These are phyloP conservation scores for Silvanus unidentatus DNA, from an alignment of 2,888 invertebrate species.

Conservation along the genomic window DNA sequence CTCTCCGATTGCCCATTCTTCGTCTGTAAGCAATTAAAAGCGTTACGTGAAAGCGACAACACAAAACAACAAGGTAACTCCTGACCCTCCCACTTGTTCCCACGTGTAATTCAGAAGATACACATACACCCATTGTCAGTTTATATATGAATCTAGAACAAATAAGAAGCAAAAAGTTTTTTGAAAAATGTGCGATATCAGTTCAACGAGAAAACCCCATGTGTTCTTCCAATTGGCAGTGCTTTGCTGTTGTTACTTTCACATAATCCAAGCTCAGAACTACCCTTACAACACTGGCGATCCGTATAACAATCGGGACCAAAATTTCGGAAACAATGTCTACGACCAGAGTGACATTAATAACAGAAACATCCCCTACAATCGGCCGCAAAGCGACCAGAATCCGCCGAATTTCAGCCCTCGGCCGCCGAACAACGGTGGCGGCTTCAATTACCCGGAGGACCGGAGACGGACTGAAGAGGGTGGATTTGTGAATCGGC, in stretches of 20 bases:
- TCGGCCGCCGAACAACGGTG: constrained; percentile 6
- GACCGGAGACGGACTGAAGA: not conserved
- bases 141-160: constrained; percentile 21
- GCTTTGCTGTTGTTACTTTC: not conserved
- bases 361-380: constrained; percentile 16
- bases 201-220: constrained; percentile 27
- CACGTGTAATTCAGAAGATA: constrained; percentile 37
- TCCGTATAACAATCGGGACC: constrained; percentile 14
- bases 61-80: constrained; percentile 34
- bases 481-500: constrained; percentile 6
- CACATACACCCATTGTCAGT: constrained; percentile 32
- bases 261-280: not conserved
- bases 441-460: not conserved
- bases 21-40: not conserved
- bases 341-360: constrained; percentile 7
- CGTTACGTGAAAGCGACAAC: constrained; percentile 3
- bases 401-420: constrained; percentile 8
- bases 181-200: constrained; percentile 37
- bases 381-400: constrained; percentile 11
- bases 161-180: not conserved
- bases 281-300: constrained; percentile 3
- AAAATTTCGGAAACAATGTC: constrained; percentile 8
- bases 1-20: no score
- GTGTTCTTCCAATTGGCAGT: constrained; percentile 10
- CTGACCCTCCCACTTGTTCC: constrained; percentile 34